Conservation (phyloP, 2,888 invertebrate species). For the Tanytarsus gracilentus region DNA sequence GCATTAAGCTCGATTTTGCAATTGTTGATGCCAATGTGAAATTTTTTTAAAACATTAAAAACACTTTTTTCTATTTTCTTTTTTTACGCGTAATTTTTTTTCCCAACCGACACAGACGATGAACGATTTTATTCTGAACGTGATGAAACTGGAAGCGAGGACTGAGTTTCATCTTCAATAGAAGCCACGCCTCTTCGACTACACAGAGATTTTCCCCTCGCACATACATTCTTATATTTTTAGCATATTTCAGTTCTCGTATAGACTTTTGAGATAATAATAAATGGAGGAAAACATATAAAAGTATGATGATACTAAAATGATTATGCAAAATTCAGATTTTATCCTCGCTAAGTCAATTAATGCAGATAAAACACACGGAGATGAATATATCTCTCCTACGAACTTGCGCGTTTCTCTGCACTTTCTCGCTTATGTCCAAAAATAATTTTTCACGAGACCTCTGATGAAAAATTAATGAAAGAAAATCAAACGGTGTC, state of each 20-base stretch:
- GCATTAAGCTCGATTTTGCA: conserved; percentile 20
- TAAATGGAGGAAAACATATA: conserved; percentile 7
- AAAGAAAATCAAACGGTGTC: conserved; percentile 11
- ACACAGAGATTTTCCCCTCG: not conserved
- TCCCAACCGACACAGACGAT: conserved; percentile 20
- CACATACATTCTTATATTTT: not conserved
- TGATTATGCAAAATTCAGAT: conserved; percentile 11
- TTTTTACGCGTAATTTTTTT: not conserved
- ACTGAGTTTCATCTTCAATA: not conserved
- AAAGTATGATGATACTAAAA: conserved; percentile 6
- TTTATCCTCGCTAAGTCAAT: conserved; percentile 12
- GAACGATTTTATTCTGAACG: conserved; percentile 10
- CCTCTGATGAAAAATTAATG: conserved; percentile 18
- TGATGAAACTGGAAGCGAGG: not conserved
- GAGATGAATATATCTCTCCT: not conserved
- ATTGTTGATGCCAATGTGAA: conserved; percentile 25
- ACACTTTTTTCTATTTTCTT: not conserved
- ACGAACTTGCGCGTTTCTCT: not conserved
- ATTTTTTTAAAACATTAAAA: not conserved
- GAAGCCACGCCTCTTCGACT: conserved; percentile 15
- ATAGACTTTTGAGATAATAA: conserved; percentile 5
- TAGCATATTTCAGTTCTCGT: not conserved
- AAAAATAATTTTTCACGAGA: conserved; percentile 2
- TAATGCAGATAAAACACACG: conserved; percentile 1
- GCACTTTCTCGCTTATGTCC: not conserved